Percentiles rank a stretch among this genome's conserved stretches.
These are phyloP conservation scores for Brassicogethes aeneus DNA, from an alignment of 2,888 invertebrate species.

Conservation along the genomic window DNA sequence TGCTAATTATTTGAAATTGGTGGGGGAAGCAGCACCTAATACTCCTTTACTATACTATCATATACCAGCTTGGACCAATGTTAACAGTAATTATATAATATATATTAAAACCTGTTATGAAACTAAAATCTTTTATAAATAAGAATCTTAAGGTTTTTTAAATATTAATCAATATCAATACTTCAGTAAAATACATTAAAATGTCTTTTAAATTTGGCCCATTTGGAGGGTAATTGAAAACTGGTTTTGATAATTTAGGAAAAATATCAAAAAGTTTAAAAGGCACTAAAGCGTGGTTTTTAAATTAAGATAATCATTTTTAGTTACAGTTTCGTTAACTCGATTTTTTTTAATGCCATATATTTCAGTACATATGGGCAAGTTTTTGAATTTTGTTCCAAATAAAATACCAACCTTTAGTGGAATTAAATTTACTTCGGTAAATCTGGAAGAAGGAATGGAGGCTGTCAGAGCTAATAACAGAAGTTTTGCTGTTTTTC, in stretches of 20 bases:
- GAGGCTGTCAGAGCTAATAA: slow-evolving; percentile 27
- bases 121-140: no score
- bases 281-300: not conserved
- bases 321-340: slow-evolving; percentile 2
- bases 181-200: no score
- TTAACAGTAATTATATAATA: slow-evolving; percentile 65
- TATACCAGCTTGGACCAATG: slow-evolving; percentile 62
- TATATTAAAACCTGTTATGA: no score
- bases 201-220: not conserved
- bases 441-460: slow-evolving; percentile 58
- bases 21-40: slow-evolving; percentile 62
- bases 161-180: no score
- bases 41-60: slow-evolving; percentile 79
- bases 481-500: slow-evolving; percentile 49
- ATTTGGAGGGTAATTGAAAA: no score
- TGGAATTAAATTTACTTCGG: slow-evolving; percentile 77
- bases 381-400: slow-evolving; percentile 54
- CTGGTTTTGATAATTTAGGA: no score
- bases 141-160: no score
- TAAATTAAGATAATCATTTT: not conserved
- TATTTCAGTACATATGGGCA: slow-evolving; percentile 61
- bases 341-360: not conserved
- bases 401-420: slow-evolving; percentile 61
- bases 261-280: no score
- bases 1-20: slow-evolving; percentile 55